Evolutionary conservation across 2,113 vertebrate species (phyloP).

Genomic region (Cyphomyrus plagiostoma): DNA sequence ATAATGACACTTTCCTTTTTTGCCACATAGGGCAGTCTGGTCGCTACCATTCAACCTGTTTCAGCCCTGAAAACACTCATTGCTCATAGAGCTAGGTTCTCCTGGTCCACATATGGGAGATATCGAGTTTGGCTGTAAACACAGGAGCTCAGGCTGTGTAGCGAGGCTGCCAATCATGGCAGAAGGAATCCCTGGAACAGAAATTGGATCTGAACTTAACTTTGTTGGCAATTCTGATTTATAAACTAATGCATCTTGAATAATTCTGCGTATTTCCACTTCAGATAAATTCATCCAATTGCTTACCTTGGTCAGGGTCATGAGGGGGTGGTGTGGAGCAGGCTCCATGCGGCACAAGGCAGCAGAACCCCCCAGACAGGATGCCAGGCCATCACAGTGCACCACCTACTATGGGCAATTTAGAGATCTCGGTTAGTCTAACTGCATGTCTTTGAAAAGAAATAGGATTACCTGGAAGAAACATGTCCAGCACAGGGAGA

Average conservation of each 20-base stretch:
- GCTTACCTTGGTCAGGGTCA: not conserved
- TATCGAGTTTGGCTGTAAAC: not conserved
- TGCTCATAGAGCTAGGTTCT: not conserved
- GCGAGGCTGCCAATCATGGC: not conserved
- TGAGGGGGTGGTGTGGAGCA: not conserved
- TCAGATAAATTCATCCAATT: not conserved
- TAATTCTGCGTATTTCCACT: not conserved
- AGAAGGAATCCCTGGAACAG: not conserved
- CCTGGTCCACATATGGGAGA: not conserved
- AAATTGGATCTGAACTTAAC: not conserved
- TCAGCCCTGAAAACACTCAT: not conserved
- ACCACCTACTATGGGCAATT: not conserved
- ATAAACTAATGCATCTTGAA: not conserved
- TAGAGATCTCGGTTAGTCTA: not conserved
- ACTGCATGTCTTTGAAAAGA: not conserved
- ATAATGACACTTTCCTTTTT: not conserved
- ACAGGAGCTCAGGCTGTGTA: not conserved
- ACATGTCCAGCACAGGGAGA: not conserved
- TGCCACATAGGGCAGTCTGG: not conserved
- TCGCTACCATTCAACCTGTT: not conserved
- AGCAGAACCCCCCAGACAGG: not conserved
- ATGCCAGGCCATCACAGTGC: not conserved
- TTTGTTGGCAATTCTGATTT: not conserved
- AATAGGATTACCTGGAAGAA: not conserved
- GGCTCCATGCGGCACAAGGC: not conserved